A percentile compares a stretch with the other conserved stretches of the same genome.
These are phyloP conservation scores for Onychomys arenicola DNA, from an alignment of 2,797 vertebrate genomes.

Conservation along the genomic window DNA sequence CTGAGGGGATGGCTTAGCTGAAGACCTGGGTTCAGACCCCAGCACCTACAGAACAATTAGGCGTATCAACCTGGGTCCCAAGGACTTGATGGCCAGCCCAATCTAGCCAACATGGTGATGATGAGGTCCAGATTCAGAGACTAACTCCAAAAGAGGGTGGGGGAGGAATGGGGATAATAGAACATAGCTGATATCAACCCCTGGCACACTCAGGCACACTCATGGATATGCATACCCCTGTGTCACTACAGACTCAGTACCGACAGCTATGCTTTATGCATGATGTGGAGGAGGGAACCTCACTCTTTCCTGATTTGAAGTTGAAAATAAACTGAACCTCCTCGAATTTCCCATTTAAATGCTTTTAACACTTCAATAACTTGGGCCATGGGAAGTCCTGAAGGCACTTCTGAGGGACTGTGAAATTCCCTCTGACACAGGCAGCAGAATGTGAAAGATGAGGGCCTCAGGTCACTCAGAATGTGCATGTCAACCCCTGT, in stretches of 20 bases:
- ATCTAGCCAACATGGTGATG: neutral
- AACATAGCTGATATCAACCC: neutral
- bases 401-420: neutral
- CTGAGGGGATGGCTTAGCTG: neutral
- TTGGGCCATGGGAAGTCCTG: fast-evolving
- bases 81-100: neutral
- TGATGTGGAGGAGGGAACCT: neutral
- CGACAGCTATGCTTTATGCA: neutral
- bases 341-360: neutral
- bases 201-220: neutral
- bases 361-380: neutral
- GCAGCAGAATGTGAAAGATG: neutral
- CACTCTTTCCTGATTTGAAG: neutral
- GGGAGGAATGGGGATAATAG: neutral
- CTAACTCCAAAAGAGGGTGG: neutral
- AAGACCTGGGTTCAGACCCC: neutral
- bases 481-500: neutral
- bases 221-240: neutral
- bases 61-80: neutral
- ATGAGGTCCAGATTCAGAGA: neutral
- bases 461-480: neutral
- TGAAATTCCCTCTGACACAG: neutral
- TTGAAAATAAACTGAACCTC: neutral
- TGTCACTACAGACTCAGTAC: neutral
- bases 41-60: neutral